These are phyloP conservation scores for Dendrocincla fuliginosa DNA, from an alignment of 2,797 vertebrate genomes.

Conservation along the genomic window DNA sequence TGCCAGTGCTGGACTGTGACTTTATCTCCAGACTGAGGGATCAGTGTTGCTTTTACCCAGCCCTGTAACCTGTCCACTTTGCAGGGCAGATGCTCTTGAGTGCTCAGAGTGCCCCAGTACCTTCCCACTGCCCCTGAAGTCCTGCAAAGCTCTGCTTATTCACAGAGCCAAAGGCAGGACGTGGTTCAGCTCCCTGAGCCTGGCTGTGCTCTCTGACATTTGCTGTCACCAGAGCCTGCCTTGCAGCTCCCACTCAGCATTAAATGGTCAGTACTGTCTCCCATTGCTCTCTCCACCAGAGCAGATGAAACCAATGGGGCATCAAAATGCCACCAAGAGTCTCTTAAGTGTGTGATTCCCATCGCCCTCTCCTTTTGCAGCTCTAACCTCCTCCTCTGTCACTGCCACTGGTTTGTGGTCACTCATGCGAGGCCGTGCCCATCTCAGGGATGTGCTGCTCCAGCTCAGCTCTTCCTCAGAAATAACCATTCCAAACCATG, in stretches of 20 bases:
- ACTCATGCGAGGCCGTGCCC: neutral
- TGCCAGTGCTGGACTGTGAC: neutral
- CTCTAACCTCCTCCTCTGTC: neutral
- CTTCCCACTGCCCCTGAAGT: neutral
- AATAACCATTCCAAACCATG: neutral
- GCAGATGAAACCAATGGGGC: constrained; percentile 20
- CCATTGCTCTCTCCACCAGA: neutral
- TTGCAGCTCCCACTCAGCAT: neutral
- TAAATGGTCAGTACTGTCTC: neutral
- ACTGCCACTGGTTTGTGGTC: neutral
- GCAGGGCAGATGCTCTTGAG: neutral
- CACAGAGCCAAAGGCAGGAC: neutral
- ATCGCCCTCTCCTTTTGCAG: neutral
- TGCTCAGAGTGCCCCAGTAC: neutral
- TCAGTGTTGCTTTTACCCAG: neutral
- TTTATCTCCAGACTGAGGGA: neutral
- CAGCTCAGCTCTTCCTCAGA: neutral
- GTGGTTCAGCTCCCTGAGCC: neutral
- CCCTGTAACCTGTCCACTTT: neutral
- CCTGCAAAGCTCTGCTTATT: neutral
- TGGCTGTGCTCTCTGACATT: constrained; percentile 37
- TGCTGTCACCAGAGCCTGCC: neutral
- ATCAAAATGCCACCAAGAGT: constrained; percentile 28
- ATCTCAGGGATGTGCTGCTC: neutral
- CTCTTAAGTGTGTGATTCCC: neutral